phyloP scores from a whole-genome alignment of 2,113 vertebrate genomes.

The Onychostoma macrolepis region DNA sequence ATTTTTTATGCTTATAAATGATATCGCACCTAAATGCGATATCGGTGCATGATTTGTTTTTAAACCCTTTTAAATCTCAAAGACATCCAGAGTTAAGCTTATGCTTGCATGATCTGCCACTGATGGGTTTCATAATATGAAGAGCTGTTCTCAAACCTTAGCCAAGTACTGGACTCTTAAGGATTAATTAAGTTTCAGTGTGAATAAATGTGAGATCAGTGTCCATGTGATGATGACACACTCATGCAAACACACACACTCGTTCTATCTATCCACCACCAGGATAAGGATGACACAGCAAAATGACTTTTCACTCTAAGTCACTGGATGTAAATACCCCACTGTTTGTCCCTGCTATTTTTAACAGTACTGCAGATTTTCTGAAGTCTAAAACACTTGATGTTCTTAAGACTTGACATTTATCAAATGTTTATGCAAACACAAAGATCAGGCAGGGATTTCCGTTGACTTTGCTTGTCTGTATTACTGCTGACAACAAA shows the following conservation, averaged over 20 bases:
- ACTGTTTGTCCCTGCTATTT: background rate
- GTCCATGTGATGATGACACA: conserved; percentile 30
- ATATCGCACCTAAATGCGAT: background rate
- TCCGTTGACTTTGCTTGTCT: conserved; percentile 1
- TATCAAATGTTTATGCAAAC: background rate
- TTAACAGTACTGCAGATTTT: background rate
- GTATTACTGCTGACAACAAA: background rate
- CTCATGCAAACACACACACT: background rate
- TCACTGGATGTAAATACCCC: background rate
- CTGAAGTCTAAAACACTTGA: background rate
- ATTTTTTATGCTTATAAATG: too few species aligned
- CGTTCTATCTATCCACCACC: conserved; percentile 13
- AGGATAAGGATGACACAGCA: conserved; percentile 40
- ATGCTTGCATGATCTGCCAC: background rate
- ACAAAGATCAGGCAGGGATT: background rate
- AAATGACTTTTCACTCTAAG: background rate
- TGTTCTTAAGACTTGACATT: background rate
- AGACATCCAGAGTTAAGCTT: background rate
- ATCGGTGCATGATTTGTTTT: background rate
- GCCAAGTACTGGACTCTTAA: conserved; percentile 2
- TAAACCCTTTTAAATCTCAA: background rate
- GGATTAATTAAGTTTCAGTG: conserved; percentile 35
- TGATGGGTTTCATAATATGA: conserved; percentile 3
- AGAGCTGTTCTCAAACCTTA: conserved; percentile 14
- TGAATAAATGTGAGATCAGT: conserved; percentile 31